These are phyloP conservation scores for Ectropis grisescens DNA, from an alignment of 1,140 invertebrate species.

Conservation along the genomic window DNA sequence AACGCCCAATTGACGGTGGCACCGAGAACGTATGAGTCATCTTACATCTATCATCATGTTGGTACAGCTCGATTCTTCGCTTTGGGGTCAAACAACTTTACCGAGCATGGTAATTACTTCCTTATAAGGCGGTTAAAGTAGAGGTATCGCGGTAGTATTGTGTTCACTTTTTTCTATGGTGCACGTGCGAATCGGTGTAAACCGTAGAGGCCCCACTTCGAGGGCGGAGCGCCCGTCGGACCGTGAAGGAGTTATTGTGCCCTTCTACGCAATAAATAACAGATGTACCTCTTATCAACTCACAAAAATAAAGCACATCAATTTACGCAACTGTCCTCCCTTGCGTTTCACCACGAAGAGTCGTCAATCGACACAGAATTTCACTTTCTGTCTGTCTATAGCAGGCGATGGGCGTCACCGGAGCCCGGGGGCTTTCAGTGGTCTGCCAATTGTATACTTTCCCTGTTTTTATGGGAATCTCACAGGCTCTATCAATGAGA, in stretches of 20 bases:
- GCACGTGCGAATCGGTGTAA: conserved; percentile 16
- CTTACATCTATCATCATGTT: background rate
- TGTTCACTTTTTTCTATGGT: conserved; percentile 19
- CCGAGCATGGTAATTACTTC: conserved; percentile 21
- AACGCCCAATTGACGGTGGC: no score
- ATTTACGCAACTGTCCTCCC: no score
- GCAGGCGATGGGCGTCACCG: conserved; percentile 41
- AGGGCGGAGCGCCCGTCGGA: conserved; percentile 16
- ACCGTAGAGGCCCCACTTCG: conserved; percentile 10
- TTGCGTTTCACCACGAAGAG: no score
- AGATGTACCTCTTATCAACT: no score
- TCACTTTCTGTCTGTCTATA: conserved; percentile 43
- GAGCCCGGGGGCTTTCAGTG: conserved; percentile 31
- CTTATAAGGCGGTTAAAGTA: conserved; percentile 10
- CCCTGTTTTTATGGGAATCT: conserved; percentile 60
- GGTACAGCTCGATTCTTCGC: no score
- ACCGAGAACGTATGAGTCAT: background rate
- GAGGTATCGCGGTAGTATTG: conserved; percentile 10
- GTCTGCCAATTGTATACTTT: conserved; percentile 50
- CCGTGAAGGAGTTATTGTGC: conserved; percentile 21
- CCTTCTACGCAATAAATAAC: conserved; percentile 17
- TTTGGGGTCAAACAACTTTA: conserved; percentile 21
- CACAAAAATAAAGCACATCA: no score
- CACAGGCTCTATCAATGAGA: conserved; percentile 25
- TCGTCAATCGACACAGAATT: no score